phyloP scores from a whole-genome alignment of 1,140 invertebrate species.

The Drosophila pruinosa region DNA sequence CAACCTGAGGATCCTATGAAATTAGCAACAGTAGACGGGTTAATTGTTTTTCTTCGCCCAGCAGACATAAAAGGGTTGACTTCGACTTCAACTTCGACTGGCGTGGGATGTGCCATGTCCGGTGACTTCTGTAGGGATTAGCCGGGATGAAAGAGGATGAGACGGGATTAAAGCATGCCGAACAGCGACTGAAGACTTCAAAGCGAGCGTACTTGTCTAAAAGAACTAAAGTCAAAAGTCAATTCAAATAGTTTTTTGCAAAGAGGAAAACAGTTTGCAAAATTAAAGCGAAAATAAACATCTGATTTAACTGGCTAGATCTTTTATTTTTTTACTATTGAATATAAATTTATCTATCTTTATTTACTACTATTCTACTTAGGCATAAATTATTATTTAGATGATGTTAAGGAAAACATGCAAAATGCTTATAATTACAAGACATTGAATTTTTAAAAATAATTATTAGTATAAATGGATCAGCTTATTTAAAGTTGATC shows the following conservation, averaged over 20 bases:
- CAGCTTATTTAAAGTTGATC: no score
- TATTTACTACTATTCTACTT: no score
- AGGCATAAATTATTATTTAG: no score
- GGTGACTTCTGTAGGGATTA: conserved; percentile 78
- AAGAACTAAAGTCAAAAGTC: conserved; percentile 55
- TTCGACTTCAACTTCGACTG: background rate
- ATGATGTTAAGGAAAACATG: no score
- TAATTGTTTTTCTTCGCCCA: conserved; percentile 60
- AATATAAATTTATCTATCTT: no score
- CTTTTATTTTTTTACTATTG: no score
- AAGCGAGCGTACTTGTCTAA: conserved; percentile 8
- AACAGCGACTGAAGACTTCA: background rate
- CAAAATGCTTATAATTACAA: no score
- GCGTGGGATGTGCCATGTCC: conserved; percentile 42
- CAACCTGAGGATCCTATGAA: conserved; percentile 51
- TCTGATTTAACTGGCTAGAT: no score
- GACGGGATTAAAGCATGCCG: conserved; percentile 56
- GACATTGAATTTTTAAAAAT: no score
- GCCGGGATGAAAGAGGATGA: conserved; percentile 74
- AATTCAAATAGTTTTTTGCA: background rate
- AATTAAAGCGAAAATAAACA: no score
- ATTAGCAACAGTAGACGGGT: conserved; percentile 80
- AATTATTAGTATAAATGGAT: no score
- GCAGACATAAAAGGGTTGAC: conserved; percentile 31
- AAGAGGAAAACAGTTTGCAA: background rate